These are phyloP conservation scores for Sebastes vulpes DNA, from an alignment of 2,797 vertebrate genomes.

Conservation along the genomic window DNA sequence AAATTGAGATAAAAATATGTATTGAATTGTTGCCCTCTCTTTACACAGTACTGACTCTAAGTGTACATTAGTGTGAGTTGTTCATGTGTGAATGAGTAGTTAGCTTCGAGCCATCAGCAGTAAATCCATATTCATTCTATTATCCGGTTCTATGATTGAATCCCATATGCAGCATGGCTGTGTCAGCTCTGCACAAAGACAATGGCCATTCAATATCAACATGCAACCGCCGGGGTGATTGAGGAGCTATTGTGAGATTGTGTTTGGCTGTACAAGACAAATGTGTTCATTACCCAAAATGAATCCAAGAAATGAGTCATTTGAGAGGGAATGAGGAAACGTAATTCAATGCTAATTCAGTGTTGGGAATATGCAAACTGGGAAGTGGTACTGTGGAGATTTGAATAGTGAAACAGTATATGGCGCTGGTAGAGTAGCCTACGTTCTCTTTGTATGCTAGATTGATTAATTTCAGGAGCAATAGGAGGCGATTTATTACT, in stretches of 20 bases:
- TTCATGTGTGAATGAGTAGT: conserved; percentile 55
- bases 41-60: conserved; percentile 13
- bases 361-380: conserved; percentile 51
- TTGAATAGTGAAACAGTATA: conserved; percentile 59
- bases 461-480: conserved; percentile 49
- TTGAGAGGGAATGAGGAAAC: conserved; percentile 63
- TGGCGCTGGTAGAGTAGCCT: conserved; percentile 6
- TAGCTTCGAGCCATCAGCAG: conserved; percentile 54
- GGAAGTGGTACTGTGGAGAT: conserved; percentile 50
- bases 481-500: conserved; percentile 41
- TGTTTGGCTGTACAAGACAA: conserved; percentile 76
- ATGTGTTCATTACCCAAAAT: conserved; percentile 80
- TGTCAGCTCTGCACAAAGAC: conserved; percentile 71
- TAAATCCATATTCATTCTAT: conserved; percentile 71
- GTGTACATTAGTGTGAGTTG: conserved; percentile 27
- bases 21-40: conserved; percentile 26
- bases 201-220: conserved; percentile 72
- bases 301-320: conserved; percentile 75
- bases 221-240: conserved; percentile 67
- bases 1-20: conserved; percentile 9
- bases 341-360: conserved; percentile 68
- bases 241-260: conserved; percentile 74
- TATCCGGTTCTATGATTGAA: conserved; percentile 65
- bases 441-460: conserved; percentile 27
- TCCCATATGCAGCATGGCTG: conserved; percentile 48